Percentiles rank a stretch among this genome's conserved stretches.
Conservation (phyloP, 2,888 invertebrate genomes). For the Sarcophaga subvicina region DNA sequence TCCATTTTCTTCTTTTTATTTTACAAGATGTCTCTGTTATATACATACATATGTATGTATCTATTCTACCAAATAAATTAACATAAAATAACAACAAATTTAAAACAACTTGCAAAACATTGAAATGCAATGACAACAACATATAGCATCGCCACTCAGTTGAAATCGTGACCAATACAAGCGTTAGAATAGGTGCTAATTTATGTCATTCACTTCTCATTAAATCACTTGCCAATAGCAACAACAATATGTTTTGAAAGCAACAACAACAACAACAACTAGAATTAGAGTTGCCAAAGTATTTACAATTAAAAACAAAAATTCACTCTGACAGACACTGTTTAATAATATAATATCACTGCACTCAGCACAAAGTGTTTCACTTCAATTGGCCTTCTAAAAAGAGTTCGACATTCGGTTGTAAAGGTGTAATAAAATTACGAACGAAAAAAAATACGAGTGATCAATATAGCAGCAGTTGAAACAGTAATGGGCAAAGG, state of each 20-base stretch:
- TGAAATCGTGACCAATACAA: slow-evolving; percentile 64
- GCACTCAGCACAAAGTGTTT: slow-evolving; percentile 8
- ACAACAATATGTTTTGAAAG: slow-evolving; percentile 8
- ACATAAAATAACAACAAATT: slow-evolving; percentile 66
- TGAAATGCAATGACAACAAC: slow-evolving; percentile 28
- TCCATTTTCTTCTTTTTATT: not conserved
- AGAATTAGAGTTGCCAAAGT: slow-evolving; percentile 31
- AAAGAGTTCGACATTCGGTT: too few species aligned
- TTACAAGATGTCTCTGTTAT: not conserved
- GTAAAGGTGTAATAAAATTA: too few species aligned
- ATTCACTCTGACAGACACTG: too few species aligned
- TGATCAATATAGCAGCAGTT: too few species aligned
- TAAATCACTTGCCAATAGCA: slow-evolving; percentile 62
- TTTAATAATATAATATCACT: not conserved
- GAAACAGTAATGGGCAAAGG: too few species aligned
- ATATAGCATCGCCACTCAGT: slow-evolving; percentile 39
- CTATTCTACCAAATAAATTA: slow-evolving; percentile 59
- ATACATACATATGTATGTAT: not conserved
- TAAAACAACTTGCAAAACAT: slow-evolving; percentile 59
- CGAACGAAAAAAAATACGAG: too few species aligned
- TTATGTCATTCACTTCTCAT: slow-evolving; percentile 70
- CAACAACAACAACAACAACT: too few species aligned
- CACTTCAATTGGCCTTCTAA: too few species aligned
- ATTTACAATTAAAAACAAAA: not conserved
- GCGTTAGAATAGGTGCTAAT: slow-evolving; percentile 69